These are phyloP conservation scores for Melolontha melolontha DNA, from an alignment of 2,888 invertebrate genomes.

Conservation along the genomic window DNA sequence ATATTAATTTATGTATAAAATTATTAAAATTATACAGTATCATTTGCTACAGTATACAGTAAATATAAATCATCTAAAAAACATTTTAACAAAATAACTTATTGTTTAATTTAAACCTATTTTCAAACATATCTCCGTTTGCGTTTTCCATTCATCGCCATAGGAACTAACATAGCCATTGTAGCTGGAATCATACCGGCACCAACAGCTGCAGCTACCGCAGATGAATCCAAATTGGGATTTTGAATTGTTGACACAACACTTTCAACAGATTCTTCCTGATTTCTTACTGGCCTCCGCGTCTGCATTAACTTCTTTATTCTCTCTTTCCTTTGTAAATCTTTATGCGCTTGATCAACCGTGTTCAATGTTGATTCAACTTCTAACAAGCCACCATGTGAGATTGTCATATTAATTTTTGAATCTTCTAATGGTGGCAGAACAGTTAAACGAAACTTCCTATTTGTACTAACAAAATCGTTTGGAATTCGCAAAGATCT, in stretches of 20 bases:
- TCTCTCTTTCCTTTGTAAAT: constrained; percentile 62
- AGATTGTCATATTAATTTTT: constrained; percentile 73
- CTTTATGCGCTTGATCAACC: constrained; percentile 72
- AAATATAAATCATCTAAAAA: too few species aligned
- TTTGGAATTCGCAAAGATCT: constrained; percentile 56
- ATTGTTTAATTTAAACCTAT: too few species aligned
- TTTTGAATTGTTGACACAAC: constrained; percentile 46
- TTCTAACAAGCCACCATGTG: constrained; percentile 81
- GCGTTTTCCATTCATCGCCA: constrained; percentile 75
- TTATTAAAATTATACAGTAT: too few species aligned
- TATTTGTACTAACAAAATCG: constrained; percentile 55
- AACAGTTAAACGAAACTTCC: constrained; percentile 73
- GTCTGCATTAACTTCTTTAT: constrained; percentile 46
- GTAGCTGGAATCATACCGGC: constrained; percentile 85
- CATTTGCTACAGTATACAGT: too few species aligned
- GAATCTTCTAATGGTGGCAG: constrained; percentile 75
- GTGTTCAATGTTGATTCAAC: constrained; percentile 80
- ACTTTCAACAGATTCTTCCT: constrained; percentile 42
- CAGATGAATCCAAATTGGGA: constrained; percentile 70
- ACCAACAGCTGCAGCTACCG: constrained; percentile 78
- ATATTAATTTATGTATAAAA: too few species aligned
- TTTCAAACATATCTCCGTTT: constrained; percentile 47
- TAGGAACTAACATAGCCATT: constrained; percentile 84
- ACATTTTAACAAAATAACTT: too few species aligned
- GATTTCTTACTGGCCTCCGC: constrained; percentile 42